Evolutionary conservation across 2,797 vertebrate genomes (phyloP).

Genomic region (Nasua narica): DNA sequence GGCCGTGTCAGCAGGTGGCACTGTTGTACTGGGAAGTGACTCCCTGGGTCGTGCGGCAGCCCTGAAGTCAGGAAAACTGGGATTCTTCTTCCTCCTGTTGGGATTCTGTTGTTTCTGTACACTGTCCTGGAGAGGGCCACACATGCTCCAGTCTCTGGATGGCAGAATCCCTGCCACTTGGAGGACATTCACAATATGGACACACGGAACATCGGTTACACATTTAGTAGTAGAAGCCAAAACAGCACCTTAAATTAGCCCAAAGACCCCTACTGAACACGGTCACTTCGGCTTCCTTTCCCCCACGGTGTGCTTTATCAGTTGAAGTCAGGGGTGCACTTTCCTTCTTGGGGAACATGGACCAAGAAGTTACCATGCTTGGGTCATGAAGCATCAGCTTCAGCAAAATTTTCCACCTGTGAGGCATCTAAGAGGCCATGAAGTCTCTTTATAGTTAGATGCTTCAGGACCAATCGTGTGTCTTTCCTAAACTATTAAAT

Average conservation of each 20-base stretch:
- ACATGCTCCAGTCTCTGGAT: background rate
- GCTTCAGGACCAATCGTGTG: background rate
- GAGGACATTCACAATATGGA: background rate
- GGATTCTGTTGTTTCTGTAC: background rate
- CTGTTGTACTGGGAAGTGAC: background rate
- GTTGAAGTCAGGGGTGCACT: background rate
- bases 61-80: background rate
- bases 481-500: background rate
- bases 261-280: background rate
- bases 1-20: slow-evolving; percentile 40
- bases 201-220: background rate
- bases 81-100: background rate
- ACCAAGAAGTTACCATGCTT: background rate
- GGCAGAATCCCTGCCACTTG: background rate
- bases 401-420: background rate
- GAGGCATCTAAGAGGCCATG: no score
- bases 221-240: background rate
- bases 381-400: background rate
- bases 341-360: background rate
- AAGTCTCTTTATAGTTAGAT: background rate
- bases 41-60: rapidly evolving
- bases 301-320: background rate
- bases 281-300: background rate
- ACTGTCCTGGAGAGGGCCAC: rapidly evolving
- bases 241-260: rapidly evolving